Evolutionary conservation across 2,888 invertebrate genomes (phyloP), one percentile per base, ranked within the genome.

Genomic region (Caenorhabditis doughertyi): DNA sequence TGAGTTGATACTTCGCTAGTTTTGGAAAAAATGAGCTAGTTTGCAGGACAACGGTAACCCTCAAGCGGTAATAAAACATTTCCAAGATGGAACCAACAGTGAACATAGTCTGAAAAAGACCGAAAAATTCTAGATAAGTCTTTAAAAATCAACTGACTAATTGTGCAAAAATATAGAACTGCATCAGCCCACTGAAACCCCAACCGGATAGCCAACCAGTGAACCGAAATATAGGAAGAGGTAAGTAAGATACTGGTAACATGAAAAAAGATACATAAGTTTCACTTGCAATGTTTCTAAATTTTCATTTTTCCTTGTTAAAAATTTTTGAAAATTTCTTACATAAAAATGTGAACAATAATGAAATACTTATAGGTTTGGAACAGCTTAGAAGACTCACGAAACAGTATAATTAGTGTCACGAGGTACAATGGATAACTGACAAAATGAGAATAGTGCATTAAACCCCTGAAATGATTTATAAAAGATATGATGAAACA

Each of bases 211-310:
- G 23, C 51, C 32, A 60, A 9, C 72, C 72, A 23, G 72, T 62
- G 3, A 13, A 39, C 1, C 72, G 60, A 5, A 60, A 39, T 8
- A 72, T 7, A 11, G 72, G 72, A 18, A 13, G 7, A 7, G 72
- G 72, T 4, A 72, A 39, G 18, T 72, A 72, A 2, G 70, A 58
- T 21, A 47, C 35, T 21, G 70, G 70, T 11, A 71, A 58, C 70
- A 71, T 71, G 47, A 72, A 51, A 3, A 72, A 60, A 0, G 72
- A 60, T 0, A 72, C 51, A 39, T 60, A 72, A 2, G 39, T 21
- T 49, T 72, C 72, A 3, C 51, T 58, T n/a, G 25, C 25, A 3
- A 60, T n/a, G 49, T 72, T 72, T 35, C 72, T 72, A 27, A 49
- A 70, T 7, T 13, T 39, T 13, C 51, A 11, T 7, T 51, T 39